Percentiles rank a stretch among this genome's conserved stretches.
These are phyloP conservation scores for Tuta absoluta DNA, from an alignment of 2,888 invertebrate species.

Conservation along the genomic window DNA sequence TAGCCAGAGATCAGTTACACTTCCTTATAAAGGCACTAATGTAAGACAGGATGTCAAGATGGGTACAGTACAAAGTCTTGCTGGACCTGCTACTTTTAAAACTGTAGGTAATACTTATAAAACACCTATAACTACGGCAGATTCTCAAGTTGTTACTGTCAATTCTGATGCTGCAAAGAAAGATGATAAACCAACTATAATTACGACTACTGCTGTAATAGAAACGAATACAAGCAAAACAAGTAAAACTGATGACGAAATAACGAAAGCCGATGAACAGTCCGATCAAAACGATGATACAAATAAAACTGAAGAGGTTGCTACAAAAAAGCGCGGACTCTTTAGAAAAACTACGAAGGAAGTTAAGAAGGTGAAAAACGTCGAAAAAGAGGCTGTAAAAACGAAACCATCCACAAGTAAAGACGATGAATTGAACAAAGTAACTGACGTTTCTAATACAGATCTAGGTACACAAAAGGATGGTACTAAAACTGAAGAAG, in stretches of 20 bases:
- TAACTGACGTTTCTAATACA: background rate
- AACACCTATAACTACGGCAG: background rate
- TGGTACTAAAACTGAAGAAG: background rate
- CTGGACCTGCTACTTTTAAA: background rate
- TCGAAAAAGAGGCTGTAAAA: background rate
- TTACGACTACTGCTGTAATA: background rate
- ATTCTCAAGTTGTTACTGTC: background rate
- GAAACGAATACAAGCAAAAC: background rate
- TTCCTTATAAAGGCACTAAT: conserved; percentile 8
- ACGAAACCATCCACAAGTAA: background rate
- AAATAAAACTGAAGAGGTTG: background rate
- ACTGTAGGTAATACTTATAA: background rate
- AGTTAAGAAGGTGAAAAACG: too few relatives aligned
- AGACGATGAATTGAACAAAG: background rate
- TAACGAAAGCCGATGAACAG: background rate
- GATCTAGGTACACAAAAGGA: background rate
- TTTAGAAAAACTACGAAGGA: conserved; percentile 4
- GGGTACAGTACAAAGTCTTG: conserved; percentile 8
- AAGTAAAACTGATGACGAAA: background rate
- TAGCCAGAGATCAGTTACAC: conserved; percentile 5
- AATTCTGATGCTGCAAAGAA: background rate
- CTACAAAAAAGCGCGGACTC: conserved; percentile 5
- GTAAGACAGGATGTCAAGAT: background rate
- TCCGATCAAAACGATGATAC: background rate
- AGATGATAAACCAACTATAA: background rate